Base-by-base conservation (phyloP, 2,888 invertebrate species). In the Philopedon plagiatum region DNA sequence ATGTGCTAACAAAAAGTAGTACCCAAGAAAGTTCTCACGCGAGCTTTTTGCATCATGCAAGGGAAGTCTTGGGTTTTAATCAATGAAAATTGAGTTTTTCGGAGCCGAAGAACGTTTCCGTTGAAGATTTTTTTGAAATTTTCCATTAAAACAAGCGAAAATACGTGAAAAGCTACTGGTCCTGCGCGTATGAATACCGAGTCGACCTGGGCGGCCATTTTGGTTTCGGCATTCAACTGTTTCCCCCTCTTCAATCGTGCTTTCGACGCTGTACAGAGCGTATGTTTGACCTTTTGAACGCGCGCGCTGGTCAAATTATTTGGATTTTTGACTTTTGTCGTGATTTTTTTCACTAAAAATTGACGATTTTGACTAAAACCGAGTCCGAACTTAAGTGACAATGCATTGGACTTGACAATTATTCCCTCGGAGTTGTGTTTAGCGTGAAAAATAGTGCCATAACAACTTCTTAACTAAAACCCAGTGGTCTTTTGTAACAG, bases 191-290 rank as follows among this genome's bases (percentile, higher is more conserved):
- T 82, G 81, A 82, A 81, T 80, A 80, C 78, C 75, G 73, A 71
- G 76, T 77, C 79, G 68, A 77, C 76, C 74, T 73, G 79, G 80
- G 65, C 82, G 79, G 85, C 85, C 85, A 85, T 85, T 80, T 85
- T 85, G 80, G 80, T 79, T 82, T 81, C 81, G 60, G 37, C 44
- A 51, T 57, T 49, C 51, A 60, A 62, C 57, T 32, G 61, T 65
- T 54, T 58, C 78, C 76, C 76, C 76, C 75, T 76, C 71, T 75
- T 76, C 78, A 81, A 77, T 80, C 63, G 71, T 79, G 78, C 79
- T 79, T 77, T 77, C 75, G 77, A 79, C 74, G 77, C 77, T 76
- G 76, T 66, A 72, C 74, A 73, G 78, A 70, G 74, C 73, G 78
- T 76, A 77, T 72, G 76, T 75, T 75, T 74, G 78, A 74, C 74